A percentile compares a stretch with the other conserved stretches of the same genome.
These are phyloP conservation scores for Oryzias melastigma DNA, from an alignment of 2,113 vertebrate genomes.

Conservation along the genomic window DNA sequence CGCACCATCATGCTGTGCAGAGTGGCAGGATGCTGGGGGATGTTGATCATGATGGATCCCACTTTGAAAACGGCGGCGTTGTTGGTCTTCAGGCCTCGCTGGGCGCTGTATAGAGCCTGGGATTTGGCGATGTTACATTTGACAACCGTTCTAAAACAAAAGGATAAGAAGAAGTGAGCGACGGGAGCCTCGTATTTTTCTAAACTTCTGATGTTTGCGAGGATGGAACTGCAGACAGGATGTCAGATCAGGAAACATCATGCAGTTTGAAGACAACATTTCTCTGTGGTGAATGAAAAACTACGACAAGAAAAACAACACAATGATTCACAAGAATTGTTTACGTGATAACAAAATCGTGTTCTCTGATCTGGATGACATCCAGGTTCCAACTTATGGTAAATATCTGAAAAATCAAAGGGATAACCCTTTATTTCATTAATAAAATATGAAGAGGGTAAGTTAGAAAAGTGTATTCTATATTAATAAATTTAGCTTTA, in stretches of 20 bases:
- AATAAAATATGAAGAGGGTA: too few relatives aligned
- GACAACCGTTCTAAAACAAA: slow-evolving; percentile 90
- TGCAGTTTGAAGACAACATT: slow-evolving; percentile 38
- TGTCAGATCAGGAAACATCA: slow-evolving; percentile 28
- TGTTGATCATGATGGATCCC: slow-evolving; percentile 96
- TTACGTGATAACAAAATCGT: not conserved
- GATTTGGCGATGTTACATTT: slow-evolving; percentile 99
- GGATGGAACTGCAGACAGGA: slow-evolving; percentile 20
- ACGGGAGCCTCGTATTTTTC: not conserved
- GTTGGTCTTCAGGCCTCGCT: slow-evolving; percentile 92
- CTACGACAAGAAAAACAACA: slow-evolving; percentile 14
- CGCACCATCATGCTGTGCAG: slow-evolving; percentile 99
- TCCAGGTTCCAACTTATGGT: not conserved
- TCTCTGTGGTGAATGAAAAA: slow-evolving; percentile 11
- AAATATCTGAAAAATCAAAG: slow-evolving; percentile 1
- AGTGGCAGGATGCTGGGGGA: slow-evolving; percentile 96
- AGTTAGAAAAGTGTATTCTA: too few relatives aligned
- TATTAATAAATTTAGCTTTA: too few relatives aligned
- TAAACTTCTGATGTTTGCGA: not conserved
- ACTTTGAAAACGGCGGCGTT: slow-evolving; percentile 95
- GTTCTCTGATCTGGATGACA: not conserved
- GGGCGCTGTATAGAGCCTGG: slow-evolving; percentile 95
- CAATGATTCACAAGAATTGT: slow-evolving; percentile 8
- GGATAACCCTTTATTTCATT: not conserved
- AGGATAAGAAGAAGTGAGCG: not conserved